A percentile compares a stretch with the other conserved stretches of the same genome.
Conservation (phyloP, 1,140 invertebrate species). For the Thaumetopoea pityocampa region DNA sequence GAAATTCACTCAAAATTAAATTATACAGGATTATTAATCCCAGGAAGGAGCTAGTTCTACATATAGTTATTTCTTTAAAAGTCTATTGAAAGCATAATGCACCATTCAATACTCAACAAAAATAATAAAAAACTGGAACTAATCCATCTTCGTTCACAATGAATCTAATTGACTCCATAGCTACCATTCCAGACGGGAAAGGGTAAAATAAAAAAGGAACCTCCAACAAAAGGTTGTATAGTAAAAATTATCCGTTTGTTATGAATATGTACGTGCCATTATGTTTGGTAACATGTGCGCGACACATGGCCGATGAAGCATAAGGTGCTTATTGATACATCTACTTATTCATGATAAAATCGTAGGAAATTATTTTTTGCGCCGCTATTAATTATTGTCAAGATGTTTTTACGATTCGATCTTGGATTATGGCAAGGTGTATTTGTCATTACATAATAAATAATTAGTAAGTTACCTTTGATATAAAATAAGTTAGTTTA, state of each 20-base stretch:
- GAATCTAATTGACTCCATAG: conserved; percentile 38
- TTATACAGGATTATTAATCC: too few relatives aligned
- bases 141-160: conserved; percentile 38
- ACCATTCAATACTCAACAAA: conserved; percentile 14
- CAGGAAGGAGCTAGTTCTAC: too few relatives aligned
- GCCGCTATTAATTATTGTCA: neutral
- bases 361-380: conserved; percentile 10
- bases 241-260: conserved; percentile 48
- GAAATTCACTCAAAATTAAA: too few relatives aligned
- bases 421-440: conserved; percentile 2
- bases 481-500: too few relatives aligned
- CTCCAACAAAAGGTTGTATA: conserved; percentile 43
- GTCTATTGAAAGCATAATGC: neutral
- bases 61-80: too few relatives aligned
- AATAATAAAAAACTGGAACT: conserved; percentile 13
- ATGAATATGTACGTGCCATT: conserved; percentile 53
- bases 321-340: conserved; percentile 30
- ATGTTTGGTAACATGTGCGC: conserved; percentile 47
- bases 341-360: conserved; percentile 13
- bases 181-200: conserved; percentile 46
- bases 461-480: too few relatives aligned
- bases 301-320: conserved; percentile 59
- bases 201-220: conserved; percentile 50
- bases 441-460: too few relatives aligned
- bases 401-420: conserved; percentile 2